phyloP scores from a whole-genome alignment of 2,797 vertebrate species.

The Dipus sagitta region DNA sequence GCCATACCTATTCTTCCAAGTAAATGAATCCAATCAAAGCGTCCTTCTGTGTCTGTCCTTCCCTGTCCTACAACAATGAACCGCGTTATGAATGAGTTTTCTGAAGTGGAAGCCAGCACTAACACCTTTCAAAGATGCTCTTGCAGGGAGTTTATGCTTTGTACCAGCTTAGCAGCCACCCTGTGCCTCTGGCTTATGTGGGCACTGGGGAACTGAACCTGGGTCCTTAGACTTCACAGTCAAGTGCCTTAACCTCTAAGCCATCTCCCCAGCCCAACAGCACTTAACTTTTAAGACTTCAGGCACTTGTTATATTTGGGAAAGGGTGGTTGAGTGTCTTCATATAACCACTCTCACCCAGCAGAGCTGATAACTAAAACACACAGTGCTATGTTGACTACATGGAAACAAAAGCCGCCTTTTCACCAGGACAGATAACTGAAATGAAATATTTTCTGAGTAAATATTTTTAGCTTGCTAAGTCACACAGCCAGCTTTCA shows the following conservation, averaged over 20 bases:
- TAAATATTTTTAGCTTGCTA: slow-evolving; percentile 80
- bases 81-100: slow-evolving; percentile 48
- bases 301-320: not conserved
- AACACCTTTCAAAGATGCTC: slow-evolving; percentile 39
- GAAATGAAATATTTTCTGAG: slow-evolving; percentile 75
- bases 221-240: too few relatives aligned
- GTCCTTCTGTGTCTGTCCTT: slow-evolving; percentile 21
- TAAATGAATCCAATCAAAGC: slow-evolving; percentile 37
- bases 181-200: not conserved
- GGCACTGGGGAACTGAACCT: not conserved
- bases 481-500: slow-evolving; percentile 63
- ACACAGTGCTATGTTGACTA: not conserved
- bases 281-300: not conserved
- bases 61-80: not conserved
- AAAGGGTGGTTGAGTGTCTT: slow-evolving; percentile 27
- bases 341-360: slow-evolving; percentile 20
- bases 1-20: not conserved
- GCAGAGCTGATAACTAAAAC: slow-evolving; percentile 53
- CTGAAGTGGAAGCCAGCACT: slow-evolving; percentile 16
- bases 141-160: slow-evolving; percentile 8
- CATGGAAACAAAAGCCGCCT: slow-evolving; percentile 62
- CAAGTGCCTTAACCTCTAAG: too few relatives aligned
- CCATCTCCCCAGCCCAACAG: too few relatives aligned
- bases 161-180: not conserved
- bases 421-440: slow-evolving; percentile 32